phyloP scores from a whole-genome alignment of 2,797 vertebrate genomes.

The Parotocinclus haroldoi region DNA sequence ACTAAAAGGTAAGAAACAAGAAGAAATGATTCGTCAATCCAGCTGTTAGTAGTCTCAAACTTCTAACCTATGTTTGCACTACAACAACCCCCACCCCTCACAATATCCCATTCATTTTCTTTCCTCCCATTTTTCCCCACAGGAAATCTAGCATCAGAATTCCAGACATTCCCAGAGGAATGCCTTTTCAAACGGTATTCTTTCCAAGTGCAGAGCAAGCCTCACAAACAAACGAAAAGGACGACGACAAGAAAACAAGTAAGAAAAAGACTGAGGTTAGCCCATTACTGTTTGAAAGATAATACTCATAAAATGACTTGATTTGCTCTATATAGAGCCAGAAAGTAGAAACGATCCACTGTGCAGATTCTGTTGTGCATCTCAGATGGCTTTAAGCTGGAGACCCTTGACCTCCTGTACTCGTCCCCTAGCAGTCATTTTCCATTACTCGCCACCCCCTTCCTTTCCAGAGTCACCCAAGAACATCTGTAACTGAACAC shows the following conservation, averaged over 20 bases:
- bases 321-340: neutral
- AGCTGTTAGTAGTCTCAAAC: slow-evolving; percentile 4
- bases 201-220: slow-evolving; percentile 49
- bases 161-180: slow-evolving; percentile 44
- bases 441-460: slow-evolving; percentile 15
- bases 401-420: slow-evolving; percentile 11
- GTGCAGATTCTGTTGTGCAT: neutral
- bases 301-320: slow-evolving; percentile 19
- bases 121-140: slow-evolving; percentile 43
- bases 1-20: neutral
- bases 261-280: neutral
- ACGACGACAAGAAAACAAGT: neutral
- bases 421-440: slow-evolving; percentile 9
- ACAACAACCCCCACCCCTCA: slow-evolving; percentile 1
- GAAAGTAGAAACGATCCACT: neutral
- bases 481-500: slow-evolving; percentile 38
- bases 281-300: neutral
- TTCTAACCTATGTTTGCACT: slow-evolving; percentile 2
- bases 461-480: slow-evolving; percentile 37
- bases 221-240: slow-evolving; percentile 47
- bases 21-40: neutral
- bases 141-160: slow-evolving; percentile 57
- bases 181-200: slow-evolving; percentile 46
- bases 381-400: slow-evolving; percentile 16
- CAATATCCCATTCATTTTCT: slow-evolving; percentile 42